Percentiles rank a stretch among this genome's conserved stretches.
Evolutionary conservation across 2,888 invertebrate species (phyloP).

Genomic region (Altica lythri): DNA sequence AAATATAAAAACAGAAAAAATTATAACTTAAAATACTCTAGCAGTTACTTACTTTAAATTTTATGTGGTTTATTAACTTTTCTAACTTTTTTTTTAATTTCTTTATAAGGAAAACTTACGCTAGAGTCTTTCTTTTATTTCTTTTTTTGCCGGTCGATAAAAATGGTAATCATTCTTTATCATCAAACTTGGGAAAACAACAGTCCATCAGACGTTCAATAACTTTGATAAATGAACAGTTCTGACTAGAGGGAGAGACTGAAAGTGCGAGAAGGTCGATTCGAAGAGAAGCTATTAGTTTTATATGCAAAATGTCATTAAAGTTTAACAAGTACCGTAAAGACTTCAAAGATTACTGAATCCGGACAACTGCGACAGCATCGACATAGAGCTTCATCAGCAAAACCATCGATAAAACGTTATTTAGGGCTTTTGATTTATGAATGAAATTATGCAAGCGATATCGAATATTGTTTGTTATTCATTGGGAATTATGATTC

Average conservation of each 20-base stretch:
- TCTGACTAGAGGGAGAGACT: constrained; percentile 9
- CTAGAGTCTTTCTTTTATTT: not conserved
- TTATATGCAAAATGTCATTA: constrained; percentile 31
- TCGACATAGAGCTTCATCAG: constrained; percentile 21
- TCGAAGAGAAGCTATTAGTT: constrained; percentile 28
- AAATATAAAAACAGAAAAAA: too few species aligned
- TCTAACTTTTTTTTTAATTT: too few species aligned
- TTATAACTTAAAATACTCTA: too few species aligned
- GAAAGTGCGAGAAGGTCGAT: not conserved
- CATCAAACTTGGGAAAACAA: constrained; percentile 22
- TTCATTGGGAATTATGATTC: constrained; percentile 28
- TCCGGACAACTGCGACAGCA: constrained; percentile 13
- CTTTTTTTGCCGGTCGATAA: not conserved
- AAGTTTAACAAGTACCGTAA: constrained; percentile 27
- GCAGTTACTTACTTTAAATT: too few species aligned
- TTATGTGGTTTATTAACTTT: too few species aligned
- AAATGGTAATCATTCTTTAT: constrained; percentile 24
- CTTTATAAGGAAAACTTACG: too few species aligned
- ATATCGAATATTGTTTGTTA: constrained; percentile 26
- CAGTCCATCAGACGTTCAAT: constrained; percentile 15
- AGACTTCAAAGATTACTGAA: constrained; percentile 21
- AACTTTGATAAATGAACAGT: constrained; percentile 27
- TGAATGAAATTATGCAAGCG: constrained; percentile 24
- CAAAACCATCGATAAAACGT: constrained; percentile 25
- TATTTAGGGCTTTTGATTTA: constrained; percentile 22